phyloP scores from a whole-genome alignment of 35 echinoderm and acorn worm species.

The Lytechinus variegatus region DNA sequence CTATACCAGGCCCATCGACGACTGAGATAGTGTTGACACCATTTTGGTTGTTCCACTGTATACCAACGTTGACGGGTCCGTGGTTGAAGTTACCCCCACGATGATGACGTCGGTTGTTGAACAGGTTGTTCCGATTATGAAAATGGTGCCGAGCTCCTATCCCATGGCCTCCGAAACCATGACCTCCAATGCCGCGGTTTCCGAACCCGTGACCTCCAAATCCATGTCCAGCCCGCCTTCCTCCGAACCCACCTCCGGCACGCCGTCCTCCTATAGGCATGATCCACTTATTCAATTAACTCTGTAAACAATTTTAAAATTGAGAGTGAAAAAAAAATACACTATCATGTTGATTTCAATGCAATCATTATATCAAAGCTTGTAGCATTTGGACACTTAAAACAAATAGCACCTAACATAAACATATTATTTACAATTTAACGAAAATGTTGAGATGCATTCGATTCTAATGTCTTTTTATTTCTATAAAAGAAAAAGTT shows the following conservation, averaged over 20 bases:
- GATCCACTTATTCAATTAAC: background rate
- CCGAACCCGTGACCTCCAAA: background rate
- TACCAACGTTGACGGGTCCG: background rate
- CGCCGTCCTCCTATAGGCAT: background rate
- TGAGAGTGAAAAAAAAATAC: too few species aligned
- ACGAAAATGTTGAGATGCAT: too few species aligned
- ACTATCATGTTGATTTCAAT: too few species aligned
- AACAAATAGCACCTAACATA: too few species aligned
- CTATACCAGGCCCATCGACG: background rate
- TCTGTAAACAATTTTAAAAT: background rate
- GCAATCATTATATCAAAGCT: too few species aligned
- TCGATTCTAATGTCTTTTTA: too few species aligned
- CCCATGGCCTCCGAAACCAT: background rate
- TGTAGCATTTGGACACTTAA: too few species aligned
- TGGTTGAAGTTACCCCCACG: background rate
- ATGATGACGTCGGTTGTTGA: background rate
- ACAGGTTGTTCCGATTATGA: background rate
- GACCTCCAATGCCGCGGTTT: background rate
- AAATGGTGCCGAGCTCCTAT: background rate
- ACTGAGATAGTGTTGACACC: background rate
- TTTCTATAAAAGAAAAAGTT: too few species aligned
- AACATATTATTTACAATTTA: too few species aligned
- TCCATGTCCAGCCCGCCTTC: background rate
- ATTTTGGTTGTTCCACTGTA: background rate
- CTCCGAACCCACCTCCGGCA: background rate